Evolutionary conservation across 2,888 invertebrate species (phyloP).

Genomic region (Apantesis nais): DNA sequence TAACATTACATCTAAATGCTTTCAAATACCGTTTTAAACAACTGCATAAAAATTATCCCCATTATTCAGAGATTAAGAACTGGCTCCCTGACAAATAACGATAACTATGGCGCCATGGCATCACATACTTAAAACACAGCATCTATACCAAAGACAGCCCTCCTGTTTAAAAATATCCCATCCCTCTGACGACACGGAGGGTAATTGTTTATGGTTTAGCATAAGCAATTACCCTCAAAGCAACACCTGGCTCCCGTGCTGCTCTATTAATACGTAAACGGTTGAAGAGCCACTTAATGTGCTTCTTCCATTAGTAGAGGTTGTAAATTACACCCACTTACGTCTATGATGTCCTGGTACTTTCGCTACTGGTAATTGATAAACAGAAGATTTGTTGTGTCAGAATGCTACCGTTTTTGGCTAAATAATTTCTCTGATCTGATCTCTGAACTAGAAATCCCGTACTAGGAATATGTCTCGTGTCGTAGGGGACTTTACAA

Average conservation of each 20-base stretch:
- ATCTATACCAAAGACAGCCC: constrained; percentile 24
- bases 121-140: not conserved
- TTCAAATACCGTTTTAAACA: not conserved
- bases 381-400: constrained; percentile 42
- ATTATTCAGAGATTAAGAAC: not conserved
- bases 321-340: constrained; percentile 80
- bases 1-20: not conserved
- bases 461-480: too few relatives aligned
- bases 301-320: constrained; percentile 79
- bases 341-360: constrained; percentile 68
- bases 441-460: too few relatives aligned
- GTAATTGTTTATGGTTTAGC: constrained; percentile 52
- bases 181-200: constrained; percentile 58
- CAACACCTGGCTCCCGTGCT: constrained; percentile 71
- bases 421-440: constrained; percentile 31
- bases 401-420: constrained; percentile 21
- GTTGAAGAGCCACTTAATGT: constrained; percentile 77
- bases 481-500: too few relatives aligned
- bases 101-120: constrained; percentile 5
- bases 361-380: constrained; percentile 51
- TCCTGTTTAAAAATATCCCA: constrained; percentile 58
- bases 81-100: not conserved
- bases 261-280: constrained; percentile 82
- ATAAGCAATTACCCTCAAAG: constrained; percentile 67
- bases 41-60: not conserved